Evolutionary conservation across 2,113 vertebrate genomes (phyloP).

Genomic region (Menura novaehollandiae): DNA sequence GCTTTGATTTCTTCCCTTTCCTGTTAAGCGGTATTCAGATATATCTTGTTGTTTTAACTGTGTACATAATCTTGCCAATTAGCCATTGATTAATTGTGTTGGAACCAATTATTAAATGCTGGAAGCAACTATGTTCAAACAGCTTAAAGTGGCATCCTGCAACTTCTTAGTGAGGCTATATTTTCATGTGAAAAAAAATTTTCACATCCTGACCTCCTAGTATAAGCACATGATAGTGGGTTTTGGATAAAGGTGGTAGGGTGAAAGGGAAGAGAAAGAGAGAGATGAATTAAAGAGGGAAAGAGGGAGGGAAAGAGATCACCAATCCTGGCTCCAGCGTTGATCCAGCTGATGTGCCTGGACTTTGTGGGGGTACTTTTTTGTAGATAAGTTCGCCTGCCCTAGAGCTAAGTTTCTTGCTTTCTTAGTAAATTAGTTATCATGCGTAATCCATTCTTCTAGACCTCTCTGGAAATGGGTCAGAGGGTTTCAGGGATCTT

Average conservation of each 20-base stretch:
- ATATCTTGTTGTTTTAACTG: neutral
- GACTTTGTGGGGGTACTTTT: fast-evolving
- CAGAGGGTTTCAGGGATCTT: neutral
- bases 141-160: neutral
- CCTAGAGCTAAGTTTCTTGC: neutral
- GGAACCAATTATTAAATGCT: neutral
- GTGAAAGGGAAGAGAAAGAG: neutral
- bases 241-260: neutral
- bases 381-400: neutral
- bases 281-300: neutral
- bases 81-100: neutral
- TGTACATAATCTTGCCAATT: neutral
- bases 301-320: too few species aligned
- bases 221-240: neutral
- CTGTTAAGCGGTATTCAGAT: neutral
- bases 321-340: neutral
- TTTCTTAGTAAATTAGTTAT: neutral
- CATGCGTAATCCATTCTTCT: neutral
- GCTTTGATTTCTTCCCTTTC: neutral
- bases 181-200: neutral
- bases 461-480: neutral
- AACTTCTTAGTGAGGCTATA: neutral
- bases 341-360: fast-evolving
- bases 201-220: neutral
- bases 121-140: neutral